Evolutionary conservation across 2,888 invertebrate species (phyloP).

Genomic region (Alentia gelatinosa): DNA sequence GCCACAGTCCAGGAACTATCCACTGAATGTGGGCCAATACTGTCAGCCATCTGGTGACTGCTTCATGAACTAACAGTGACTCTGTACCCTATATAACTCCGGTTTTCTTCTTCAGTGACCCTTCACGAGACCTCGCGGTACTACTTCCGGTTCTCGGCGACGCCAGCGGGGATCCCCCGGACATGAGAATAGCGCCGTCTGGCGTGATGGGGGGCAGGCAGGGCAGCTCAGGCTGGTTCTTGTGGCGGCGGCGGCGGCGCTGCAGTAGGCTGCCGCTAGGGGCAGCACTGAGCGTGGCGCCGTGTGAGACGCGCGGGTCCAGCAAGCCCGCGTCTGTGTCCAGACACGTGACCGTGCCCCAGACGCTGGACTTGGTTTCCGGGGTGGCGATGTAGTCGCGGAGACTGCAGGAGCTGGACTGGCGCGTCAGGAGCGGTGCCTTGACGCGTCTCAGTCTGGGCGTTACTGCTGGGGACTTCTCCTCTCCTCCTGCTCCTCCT

Average conservation of each 20-base stretch:
- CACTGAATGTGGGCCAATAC: too few relatives aligned
- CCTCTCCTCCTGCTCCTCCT: background rate
- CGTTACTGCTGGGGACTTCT: background rate
- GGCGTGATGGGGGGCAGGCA: background rate
- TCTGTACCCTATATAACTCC: background rate
- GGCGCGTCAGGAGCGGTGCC: background rate
- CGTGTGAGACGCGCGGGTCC: background rate
- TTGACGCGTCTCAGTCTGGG: background rate
- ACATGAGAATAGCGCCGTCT: background rate
- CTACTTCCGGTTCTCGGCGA: background rate
- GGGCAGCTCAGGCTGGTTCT: background rate
- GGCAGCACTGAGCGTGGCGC: background rate
- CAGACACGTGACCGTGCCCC: background rate
- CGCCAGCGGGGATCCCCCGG: background rate
- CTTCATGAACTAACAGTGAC: too few relatives aligned
- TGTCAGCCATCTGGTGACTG: too few relatives aligned
- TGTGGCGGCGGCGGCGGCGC: background rate
- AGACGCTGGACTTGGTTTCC: slow-evolving; percentile 45
- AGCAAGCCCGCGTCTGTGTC: background rate
- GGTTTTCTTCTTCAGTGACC: background rate
- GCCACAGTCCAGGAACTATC: too few relatives aligned
- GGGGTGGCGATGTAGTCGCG: slow-evolving; percentile 14
- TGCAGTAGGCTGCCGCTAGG: background rate
- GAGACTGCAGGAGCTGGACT: background rate
- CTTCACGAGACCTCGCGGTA: background rate